phyloP scores from a whole-genome alignment of 2,888 invertebrate genomes.

The Plebejus anna region DNA sequence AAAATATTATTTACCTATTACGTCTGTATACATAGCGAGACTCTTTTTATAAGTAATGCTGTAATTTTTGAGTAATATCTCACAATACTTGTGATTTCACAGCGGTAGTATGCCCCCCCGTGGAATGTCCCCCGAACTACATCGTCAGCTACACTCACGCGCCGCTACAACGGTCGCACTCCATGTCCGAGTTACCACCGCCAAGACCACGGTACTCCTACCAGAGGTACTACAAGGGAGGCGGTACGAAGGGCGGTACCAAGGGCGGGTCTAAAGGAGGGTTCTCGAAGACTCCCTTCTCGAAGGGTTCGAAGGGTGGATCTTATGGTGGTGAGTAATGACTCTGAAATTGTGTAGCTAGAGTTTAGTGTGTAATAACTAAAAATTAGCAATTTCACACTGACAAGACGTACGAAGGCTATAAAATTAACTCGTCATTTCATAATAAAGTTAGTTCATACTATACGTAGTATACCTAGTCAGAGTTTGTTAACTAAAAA shows the following conservation, averaged over 20 bases:
- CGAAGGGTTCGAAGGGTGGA: slow-evolving; percentile 50
- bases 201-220: slow-evolving; percentile 62
- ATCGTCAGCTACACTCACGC: slow-evolving; percentile 63
- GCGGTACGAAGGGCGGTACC: slow-evolving; percentile 47
- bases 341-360: too few relatives aligned
- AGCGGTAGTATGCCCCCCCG: slow-evolving; percentile 71
- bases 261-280: slow-evolving; percentile 41
- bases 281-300: slow-evolving; percentile 37
- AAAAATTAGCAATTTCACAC: too few relatives aligned
- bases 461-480: too few relatives aligned
- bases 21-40: too few relatives aligned
- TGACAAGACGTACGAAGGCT: too few relatives aligned
- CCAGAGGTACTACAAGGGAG: slow-evolving; percentile 55
- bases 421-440: too few relatives aligned
- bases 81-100: slow-evolving; percentile 31
- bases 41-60: too few relatives aligned
- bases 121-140: slow-evolving; percentile 83
- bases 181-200: slow-evolving; percentile 79
- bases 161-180: slow-evolving; percentile 58
- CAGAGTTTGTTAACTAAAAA: too few relatives aligned
- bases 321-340: slow-evolving; percentile 36
- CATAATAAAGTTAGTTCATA: too few relatives aligned
- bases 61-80: too few relatives aligned
- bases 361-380: too few relatives aligned
- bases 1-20: too few relatives aligned